These are phyloP conservation scores for Ectropis grisescens DNA, from an alignment of 1,140 invertebrate species.

Conservation along the genomic window DNA sequence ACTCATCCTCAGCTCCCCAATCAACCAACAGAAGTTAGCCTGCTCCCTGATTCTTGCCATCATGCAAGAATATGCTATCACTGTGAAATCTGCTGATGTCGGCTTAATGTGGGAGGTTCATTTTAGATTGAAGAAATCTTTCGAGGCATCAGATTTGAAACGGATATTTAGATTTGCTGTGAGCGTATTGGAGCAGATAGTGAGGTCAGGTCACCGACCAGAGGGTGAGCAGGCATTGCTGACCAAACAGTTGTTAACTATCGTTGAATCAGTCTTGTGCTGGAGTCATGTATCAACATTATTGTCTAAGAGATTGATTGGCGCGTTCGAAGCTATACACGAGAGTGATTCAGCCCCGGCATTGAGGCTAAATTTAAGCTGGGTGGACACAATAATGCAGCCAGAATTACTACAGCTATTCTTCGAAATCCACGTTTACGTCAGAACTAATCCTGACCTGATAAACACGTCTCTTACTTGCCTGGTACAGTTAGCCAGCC, in stretches of 20 bases:
- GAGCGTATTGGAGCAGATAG: slow-evolving; percentile 69
- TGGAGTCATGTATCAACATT: slow-evolving; percentile 80
- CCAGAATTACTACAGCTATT: slow-evolving; percentile 81
- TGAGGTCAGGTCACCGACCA: slow-evolving; percentile 62
- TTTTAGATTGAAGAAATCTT: slow-evolving; percentile 85
- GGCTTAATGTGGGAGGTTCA: slow-evolving; percentile 91
- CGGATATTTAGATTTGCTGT: slow-evolving; percentile 78
- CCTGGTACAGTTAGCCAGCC: slow-evolving; percentile 79
- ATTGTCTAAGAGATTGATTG: slow-evolving; percentile 78
- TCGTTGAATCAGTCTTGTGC: slow-evolving; percentile 80
- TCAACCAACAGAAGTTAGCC: slow-evolving; percentile 77
- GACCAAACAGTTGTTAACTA: slow-evolving; percentile 77
- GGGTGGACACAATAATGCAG: slow-evolving; percentile 84
- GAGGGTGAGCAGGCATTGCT: slow-evolving; percentile 62
- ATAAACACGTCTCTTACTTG: slow-evolving; percentile 84
- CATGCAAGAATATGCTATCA: slow-evolving; percentile 89
- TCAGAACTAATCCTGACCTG: slow-evolving; percentile 80
- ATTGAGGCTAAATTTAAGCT: slow-evolving; percentile 73
- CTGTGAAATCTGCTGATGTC: slow-evolving; percentile 87
- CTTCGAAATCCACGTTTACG: slow-evolving; percentile 88
- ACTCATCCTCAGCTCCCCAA: slow-evolving; percentile 53
- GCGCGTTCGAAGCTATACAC: slow-evolving; percentile 79
- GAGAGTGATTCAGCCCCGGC: slow-evolving; percentile 77
- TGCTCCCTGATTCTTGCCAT: slow-evolving; percentile 86
- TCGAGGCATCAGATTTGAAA: slow-evolving; percentile 85